Conservation (phyloP, 2,888 invertebrate genomes). For the Oligia fasciuncula region DNA sequence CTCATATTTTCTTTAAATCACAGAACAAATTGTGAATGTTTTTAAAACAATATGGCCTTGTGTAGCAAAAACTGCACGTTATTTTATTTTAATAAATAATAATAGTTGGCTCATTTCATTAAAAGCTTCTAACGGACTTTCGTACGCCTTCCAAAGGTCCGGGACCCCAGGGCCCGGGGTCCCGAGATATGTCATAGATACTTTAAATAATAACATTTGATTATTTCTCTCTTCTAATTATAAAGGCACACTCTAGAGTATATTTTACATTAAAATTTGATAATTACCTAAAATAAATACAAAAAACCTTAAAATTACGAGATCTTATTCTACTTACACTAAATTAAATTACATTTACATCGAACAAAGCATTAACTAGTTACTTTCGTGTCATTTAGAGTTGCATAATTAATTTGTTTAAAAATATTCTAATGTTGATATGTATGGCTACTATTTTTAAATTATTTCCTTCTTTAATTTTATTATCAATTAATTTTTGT, state of each 20-base stretch:
- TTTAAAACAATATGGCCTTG: slow-evolving; percentile 5
- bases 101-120: not conserved
- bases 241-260: slow-evolving; percentile 9
- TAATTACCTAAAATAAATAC: slow-evolving; percentile 64
- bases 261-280: slow-evolving; percentile 22
- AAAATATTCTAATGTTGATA: slow-evolving; percentile 20
- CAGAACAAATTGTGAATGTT: slow-evolving; percentile 43
- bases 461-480: too few relatives aligned
- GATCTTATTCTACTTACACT: slow-evolving; percentile 68
- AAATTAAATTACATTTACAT: slow-evolving; percentile 28
- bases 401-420: slow-evolving; percentile 1
- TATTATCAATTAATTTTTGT: not conserved
- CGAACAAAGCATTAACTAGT: not conserved
- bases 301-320: slow-evolving; percentile 64
- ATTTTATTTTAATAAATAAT: not conserved
- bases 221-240: slow-evolving; percentile 9
- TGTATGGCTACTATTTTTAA: slow-evolving; percentile 9
- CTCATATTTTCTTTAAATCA: slow-evolving; percentile 48
- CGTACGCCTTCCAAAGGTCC: not conserved
- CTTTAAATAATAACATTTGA: slow-evolving; percentile 1
- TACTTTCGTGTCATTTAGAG: slow-evolving; percentile 15
- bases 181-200: not conserved
- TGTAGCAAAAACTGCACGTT: slow-evolving; percentile 2
- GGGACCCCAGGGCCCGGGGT: not conserved
- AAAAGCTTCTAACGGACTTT: not conserved